A percentile compares a stretch with the other conserved stretches of the same genome.
Evolutionary conservation across 92 coral and sea anemone species (phyloP).

Genomic region (Palythoa grandiflora): DNA sequence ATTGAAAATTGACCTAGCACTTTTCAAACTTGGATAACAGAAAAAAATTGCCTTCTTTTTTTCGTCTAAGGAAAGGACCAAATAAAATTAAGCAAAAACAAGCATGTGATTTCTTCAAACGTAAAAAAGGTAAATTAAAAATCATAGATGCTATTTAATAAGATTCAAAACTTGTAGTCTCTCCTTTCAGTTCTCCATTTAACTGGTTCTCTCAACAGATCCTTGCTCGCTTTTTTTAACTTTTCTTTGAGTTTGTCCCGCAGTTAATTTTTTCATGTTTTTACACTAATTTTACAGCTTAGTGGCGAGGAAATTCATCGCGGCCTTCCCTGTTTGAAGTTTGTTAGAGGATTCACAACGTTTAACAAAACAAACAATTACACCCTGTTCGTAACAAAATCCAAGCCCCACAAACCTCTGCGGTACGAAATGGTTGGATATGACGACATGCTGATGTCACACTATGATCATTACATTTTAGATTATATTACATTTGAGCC

Average conservation of each 20-base stretch:
- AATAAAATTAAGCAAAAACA: too few species aligned
- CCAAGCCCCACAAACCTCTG: conserved; percentile 86
- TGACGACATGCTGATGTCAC: conserved; percentile 96
- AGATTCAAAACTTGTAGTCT: too few species aligned
- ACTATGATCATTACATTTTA: conserved; percentile 92
- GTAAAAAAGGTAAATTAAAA: too few species aligned
- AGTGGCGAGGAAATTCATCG: conserved; percentile 81
- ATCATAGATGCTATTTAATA: not conserved
- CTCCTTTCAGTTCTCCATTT: too few species aligned
- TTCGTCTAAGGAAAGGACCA: too few species aligned
- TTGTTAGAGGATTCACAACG: conserved; percentile 70
- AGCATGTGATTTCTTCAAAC: too few species aligned
- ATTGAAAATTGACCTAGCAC: too few species aligned
- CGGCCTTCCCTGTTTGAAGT: conserved; percentile 82
- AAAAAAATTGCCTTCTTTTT: too few species aligned
- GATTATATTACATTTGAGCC: conserved; percentile 91
- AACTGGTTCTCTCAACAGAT: not conserved
- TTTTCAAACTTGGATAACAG: too few species aligned
- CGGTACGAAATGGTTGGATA: conserved; percentile 96
- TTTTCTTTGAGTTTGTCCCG: not conserved
- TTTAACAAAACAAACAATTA: conserved; percentile 89
- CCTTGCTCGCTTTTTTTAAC: not conserved
- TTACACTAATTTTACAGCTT: conserved; percentile 62
- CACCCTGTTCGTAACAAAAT: conserved; percentile 73
- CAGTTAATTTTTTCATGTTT: not conserved